Percentiles rank a stretch among this genome's conserved stretches.
phyloP scores from a whole-genome alignment of 2,797 vertebrate genomes.

The Halcyon leucocephala region DNA sequence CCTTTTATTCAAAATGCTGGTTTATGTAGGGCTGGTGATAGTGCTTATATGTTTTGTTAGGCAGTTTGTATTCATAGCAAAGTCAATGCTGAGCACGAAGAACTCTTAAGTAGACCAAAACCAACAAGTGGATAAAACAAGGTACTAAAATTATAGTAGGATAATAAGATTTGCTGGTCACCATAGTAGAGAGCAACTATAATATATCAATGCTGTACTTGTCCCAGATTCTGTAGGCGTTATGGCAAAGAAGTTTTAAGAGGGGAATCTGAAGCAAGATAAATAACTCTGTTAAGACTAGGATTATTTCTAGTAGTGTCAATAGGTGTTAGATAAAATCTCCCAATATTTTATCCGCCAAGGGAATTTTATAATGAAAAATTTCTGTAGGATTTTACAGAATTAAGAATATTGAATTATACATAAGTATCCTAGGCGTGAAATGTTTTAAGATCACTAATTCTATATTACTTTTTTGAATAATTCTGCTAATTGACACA shows the following conservation, averaged over 20 bases:
- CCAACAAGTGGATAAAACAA: not conserved
- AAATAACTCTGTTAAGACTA: not conserved
- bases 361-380: not conserved
- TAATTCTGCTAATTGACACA: not conserved
- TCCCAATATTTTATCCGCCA: not conserved
- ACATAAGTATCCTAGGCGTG: not conserved
- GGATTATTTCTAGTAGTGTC: not conserved
- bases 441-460: not conserved
- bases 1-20: not conserved
- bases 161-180: not conserved
- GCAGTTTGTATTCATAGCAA: not conserved
- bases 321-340: not conserved
- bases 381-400: not conserved
- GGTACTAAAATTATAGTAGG: not conserved
- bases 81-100: fast-evolving
- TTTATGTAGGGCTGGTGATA: not conserved
- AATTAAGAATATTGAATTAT: not conserved
- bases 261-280: not conserved
- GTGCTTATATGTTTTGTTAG: not conserved
- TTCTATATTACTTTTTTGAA: not conserved
- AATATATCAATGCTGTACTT: not conserved
- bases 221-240: not conserved
- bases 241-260: not conserved
- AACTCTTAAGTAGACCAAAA: not conserved
- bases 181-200: not conserved